These are phyloP conservation scores for Parnassius smintheus DNA, from an alignment of 2,888 invertebrate species.

Conservation along the genomic window DNA sequence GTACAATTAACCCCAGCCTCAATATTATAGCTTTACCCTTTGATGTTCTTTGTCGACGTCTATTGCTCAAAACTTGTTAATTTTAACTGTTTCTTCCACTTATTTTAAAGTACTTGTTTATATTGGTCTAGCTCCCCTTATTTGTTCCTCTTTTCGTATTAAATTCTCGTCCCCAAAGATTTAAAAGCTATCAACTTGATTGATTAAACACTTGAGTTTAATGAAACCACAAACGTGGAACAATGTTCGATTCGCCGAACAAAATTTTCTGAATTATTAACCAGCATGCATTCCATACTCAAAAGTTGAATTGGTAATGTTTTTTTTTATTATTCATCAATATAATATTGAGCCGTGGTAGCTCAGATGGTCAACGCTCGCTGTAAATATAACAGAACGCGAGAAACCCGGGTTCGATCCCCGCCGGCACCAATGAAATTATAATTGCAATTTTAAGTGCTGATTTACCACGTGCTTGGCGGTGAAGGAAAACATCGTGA, in stretches of 20 bases:
- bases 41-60: slow-evolving; percentile 11
- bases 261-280: not conserved
- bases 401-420: no score
- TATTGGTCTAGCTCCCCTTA: slow-evolving; percentile 1
- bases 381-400: no score
- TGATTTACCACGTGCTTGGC: no score
- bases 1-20: not conserved
- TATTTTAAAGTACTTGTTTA: slow-evolving; percentile 9
- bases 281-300: not conserved
- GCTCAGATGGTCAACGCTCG: no score
- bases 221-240: slow-evolving; percentile 10
- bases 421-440: no score
- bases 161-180: slow-evolving; percentile 8
- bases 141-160: slow-evolving; percentile 7
- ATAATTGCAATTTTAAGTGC: no score
- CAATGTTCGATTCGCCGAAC: no score
- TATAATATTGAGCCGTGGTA: no score
- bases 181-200: slow-evolving; percentile 9
- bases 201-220: slow-evolving; percentile 17
- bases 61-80: slow-evolving; percentile 3
- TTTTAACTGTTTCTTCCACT: slow-evolving; percentile 2
- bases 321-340: no score
- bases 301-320: no score
- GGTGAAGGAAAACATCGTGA: no score
- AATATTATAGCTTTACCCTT: not conserved